Evolutionary conservation across 1,140 invertebrate genomes (phyloP).

Genomic region (Archivesica marissinica): DNA sequence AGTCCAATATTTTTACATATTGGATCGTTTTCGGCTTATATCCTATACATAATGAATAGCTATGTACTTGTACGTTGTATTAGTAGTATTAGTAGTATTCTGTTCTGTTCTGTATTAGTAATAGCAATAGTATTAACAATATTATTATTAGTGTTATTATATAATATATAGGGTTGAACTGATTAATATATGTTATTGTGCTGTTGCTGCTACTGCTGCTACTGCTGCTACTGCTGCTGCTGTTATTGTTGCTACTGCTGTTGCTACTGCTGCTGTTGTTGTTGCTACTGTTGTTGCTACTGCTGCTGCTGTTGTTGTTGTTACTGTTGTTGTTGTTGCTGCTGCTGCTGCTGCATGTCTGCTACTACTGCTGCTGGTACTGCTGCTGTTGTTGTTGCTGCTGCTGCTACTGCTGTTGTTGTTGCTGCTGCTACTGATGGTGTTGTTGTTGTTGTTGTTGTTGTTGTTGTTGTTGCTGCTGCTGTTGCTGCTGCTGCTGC

Average conservation of each 20-base stretch:
- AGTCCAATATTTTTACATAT: too few relatives aligned
- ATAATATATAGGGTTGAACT: background rate
- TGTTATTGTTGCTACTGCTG: conserved; percentile 61
- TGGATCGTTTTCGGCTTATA: too few relatives aligned
- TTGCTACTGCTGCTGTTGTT: conserved; percentile 60
- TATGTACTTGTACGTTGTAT: too few relatives aligned
- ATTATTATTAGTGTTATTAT: background rate
- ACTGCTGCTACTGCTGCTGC: conserved; percentile 54
- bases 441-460: conserved; percentile 64
- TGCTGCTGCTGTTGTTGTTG: conserved; percentile 64
- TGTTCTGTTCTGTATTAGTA: too few relatives aligned
- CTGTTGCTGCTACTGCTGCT: conserved; percentile 48
- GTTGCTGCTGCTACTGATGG: conserved; percentile 57
- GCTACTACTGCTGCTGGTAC: too few relatives aligned
- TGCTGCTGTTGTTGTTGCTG: too few relatives aligned
- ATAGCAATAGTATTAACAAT: background rate
- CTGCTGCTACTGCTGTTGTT: too few relatives aligned
- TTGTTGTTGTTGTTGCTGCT: conserved; percentile 64
- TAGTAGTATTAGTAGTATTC: too few relatives aligned
- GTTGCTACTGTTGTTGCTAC: conserved; percentile 62
- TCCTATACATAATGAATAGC: too few relatives aligned
- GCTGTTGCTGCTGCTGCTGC: conserved; percentile 42
- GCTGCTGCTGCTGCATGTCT: too few relatives aligned
- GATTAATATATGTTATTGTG: conserved; percentile 34
- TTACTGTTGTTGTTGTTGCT: conserved; percentile 64